Evolutionary conservation across 2,797 vertebrate genomes (phyloP).

Genomic region (Lerista edwardsae): DNA sequence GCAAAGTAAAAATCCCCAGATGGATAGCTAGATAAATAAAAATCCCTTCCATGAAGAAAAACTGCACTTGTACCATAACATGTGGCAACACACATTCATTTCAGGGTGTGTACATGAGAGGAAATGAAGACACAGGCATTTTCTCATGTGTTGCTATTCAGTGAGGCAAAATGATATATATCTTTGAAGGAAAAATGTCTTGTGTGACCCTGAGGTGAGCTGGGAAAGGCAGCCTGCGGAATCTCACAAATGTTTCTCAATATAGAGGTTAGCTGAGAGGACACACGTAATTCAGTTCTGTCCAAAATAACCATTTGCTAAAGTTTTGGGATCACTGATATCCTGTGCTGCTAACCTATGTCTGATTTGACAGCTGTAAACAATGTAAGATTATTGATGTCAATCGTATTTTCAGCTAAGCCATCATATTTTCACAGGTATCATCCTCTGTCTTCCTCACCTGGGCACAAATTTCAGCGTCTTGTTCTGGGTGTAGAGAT

Average conservation of each 20-base stretch:
- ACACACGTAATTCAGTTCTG: too few relatives aligned
- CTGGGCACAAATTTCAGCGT: background rate
- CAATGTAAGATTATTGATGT: background rate
- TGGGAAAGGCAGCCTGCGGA: background rate
- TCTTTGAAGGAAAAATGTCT: background rate
- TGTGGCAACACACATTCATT: background rate
- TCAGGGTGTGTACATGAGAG: background rate
- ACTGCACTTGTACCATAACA: background rate
- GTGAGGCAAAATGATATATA: too few relatives aligned
- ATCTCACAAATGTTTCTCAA: background rate
- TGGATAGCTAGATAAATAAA: too few relatives aligned
- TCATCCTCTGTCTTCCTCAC: background rate
- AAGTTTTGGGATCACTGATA: background rate
- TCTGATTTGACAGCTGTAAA: background rate
- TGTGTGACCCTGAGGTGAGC: background rate
- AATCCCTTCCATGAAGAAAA: background rate
- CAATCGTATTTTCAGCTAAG: background rate
- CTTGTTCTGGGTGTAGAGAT: background rate
- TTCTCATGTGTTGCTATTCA: background rate
- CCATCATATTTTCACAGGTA: background rate
- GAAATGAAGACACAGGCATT: background rate
- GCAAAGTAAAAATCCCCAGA: too few relatives aligned
- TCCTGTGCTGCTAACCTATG: background rate
- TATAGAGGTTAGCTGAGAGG: background rate
- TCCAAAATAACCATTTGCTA: background rate